phyloP scores from a whole-genome alignment of 2,113 vertebrate genomes.

The Callipepla squamata region DNA sequence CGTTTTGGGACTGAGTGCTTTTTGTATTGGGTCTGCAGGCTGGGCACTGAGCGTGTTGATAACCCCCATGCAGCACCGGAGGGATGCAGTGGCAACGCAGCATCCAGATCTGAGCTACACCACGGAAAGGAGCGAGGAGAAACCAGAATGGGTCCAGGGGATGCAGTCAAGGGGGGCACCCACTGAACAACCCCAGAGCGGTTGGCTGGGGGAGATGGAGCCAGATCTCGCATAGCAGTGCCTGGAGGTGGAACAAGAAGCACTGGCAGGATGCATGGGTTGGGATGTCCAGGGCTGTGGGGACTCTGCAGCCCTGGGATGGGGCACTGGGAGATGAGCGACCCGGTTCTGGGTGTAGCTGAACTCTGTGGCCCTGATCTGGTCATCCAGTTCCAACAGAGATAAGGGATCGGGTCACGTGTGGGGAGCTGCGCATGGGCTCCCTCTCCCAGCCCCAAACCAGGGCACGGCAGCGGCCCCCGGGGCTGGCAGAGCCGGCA shows the following conservation, averaged over 20 bases:
- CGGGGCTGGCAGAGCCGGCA: background rate
- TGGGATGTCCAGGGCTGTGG: background rate
- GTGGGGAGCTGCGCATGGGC: fast-evolving
- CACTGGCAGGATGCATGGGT: background rate
- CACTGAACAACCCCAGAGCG: background rate
- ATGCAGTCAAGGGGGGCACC: background rate
- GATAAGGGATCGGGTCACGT: background rate
- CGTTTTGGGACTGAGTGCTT: background rate
- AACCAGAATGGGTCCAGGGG: background rate
- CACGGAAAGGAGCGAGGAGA: background rate
- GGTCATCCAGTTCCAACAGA: too few relatives aligned
- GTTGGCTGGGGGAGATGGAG: background rate
- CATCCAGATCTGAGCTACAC: fast-evolving
- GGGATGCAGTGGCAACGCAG: background rate
- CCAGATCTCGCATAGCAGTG: background rate
- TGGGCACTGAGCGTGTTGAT: background rate
- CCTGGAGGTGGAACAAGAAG: background rate
- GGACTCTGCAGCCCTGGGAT: background rate
- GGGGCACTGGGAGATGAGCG: background rate
- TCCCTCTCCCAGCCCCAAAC: background rate
- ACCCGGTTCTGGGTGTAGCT: background rate
- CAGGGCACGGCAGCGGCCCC: background rate
- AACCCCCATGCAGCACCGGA: background rate
- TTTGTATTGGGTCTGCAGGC: too few relatives aligned
- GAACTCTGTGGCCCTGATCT: background rate